A percentile compares a stretch with the other conserved stretches of the same genome.
These are phyloP conservation scores for Balearica regulorum DNA, from an alignment of 2,797 vertebrate species.

Conservation along the genomic window DNA sequence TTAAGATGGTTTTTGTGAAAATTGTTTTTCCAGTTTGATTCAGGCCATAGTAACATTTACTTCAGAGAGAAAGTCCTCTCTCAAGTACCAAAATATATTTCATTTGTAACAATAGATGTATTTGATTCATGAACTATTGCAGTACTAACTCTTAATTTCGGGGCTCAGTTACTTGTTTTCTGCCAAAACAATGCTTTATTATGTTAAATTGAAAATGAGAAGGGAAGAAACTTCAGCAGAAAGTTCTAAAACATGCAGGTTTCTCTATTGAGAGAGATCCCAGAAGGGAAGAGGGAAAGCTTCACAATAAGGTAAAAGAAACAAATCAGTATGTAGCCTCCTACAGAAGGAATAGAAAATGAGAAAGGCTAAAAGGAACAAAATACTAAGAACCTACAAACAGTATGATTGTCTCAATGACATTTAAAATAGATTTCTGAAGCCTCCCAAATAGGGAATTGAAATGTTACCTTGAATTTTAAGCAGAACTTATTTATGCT, in stretches of 20 bases:
- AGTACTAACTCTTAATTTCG: neutral
- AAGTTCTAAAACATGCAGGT: neutral
- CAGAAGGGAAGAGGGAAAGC: neutral
- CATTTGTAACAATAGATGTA: neutral
- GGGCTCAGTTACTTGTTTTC: neutral
- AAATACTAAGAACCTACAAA: conserved; percentile 12
- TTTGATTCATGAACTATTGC: neutral
- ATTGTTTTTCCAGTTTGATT: neutral
- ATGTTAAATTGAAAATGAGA: neutral
- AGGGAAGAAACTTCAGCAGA: neutral
- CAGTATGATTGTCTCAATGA: conserved; percentile 10
- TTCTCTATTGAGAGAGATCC: neutral
- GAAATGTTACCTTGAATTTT: conserved; percentile 37
- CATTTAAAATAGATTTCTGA: conserved; percentile 45
- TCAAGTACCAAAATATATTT: neutral
- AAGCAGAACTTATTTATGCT: neutral
- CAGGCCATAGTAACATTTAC: neutral
- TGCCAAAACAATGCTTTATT: neutral
- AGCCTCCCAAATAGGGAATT: neutral
- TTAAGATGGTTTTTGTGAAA: neutral
- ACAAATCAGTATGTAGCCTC: conserved; percentile 7
- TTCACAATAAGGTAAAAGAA: conserved; percentile 16
- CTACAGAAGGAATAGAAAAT: conserved; percentile 46
- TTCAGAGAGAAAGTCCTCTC: neutral
- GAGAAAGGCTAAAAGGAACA: conserved; percentile 10